Base-by-base conservation (phyloP, 37 sponge, comb jelly and placozoan species). In the Crambe crambe region DNA sequence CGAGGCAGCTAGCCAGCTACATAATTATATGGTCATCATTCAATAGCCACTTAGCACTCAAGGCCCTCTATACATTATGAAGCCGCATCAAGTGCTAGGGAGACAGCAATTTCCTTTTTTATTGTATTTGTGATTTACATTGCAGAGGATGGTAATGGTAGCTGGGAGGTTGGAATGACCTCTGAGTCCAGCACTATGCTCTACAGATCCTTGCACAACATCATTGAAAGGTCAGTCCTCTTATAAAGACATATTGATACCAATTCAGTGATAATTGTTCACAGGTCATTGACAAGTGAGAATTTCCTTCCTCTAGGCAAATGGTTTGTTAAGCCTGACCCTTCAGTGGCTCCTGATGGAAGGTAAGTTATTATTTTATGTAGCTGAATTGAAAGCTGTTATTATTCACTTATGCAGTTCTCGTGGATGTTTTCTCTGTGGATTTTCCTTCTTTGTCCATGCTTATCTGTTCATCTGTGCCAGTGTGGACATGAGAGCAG, bases 381-480 rank as follows among this genome's bases (percentile, higher is more conserved):
- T 15, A 15, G 9, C 15, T 15, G 54, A 18, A 15, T 18, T 9
- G 9, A 51, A 9, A 51, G 54, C 15, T 51, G 54, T 18, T 15
- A 51, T 9, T 51, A 51, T 18, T 51, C 15, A 18, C 54, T 51
- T 18, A 51, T 51, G 54, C 68, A 84, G 85, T 37, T 83, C 42
- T 68, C 67, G 93, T 26, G 85, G 85, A 0, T 87, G 85, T 39
- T 77, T 88, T 40, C 57, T 92, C 57, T 92, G 85, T 68, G 80
- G 74, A 27, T 92, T 92, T 75, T 84, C 89, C 2, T 92, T 87
- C 62, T 92, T 92, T 80, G 78, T 92, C 12, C 89, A 92, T 47
- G 93, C 93, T 40, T 85, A 92, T 57, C 84, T 79, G 37, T 79
- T 67, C 72, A 80, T 92, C 37, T 92, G 93, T 87, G 88, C 93